Conservation (phyloP, 2,797 vertebrate species). For the Peromyscus attwateri region DNA sequence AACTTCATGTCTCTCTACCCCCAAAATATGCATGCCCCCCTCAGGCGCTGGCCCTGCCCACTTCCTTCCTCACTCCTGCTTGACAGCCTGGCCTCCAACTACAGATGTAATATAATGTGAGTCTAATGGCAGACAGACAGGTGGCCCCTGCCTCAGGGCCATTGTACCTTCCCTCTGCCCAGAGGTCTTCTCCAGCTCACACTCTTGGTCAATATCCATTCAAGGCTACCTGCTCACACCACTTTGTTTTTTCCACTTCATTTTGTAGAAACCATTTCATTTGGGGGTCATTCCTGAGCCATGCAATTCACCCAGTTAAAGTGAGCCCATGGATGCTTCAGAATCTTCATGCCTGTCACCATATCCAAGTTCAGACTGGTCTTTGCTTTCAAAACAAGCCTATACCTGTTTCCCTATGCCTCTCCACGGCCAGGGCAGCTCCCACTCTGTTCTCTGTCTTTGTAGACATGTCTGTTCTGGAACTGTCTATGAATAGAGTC, state of each 20-base stretch:
- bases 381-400: not conserved
- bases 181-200: not conserved
- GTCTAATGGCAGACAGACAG: not conserved
- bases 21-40: not conserved
- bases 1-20: not conserved
- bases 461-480: not conserved
- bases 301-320: not conserved
- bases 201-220: not conserved
- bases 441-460: not conserved
- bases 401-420: not conserved
- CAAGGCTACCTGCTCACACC: not conserved
- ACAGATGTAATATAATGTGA: not conserved
- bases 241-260: not conserved
- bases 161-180: not conserved
- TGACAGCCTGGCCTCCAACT: not conserved
- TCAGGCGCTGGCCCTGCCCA: not conserved
- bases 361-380: not conserved
- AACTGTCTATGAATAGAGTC: not conserved
- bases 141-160: not conserved
- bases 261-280: not conserved
- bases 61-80: not conserved
- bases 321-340: not conserved
- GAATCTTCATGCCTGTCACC: not conserved
- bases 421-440: not conserved
- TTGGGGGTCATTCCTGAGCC: not conserved